Conservation (phyloP, 2,888 invertebrate species). For the Ypsolopha scabrella region DNA sequence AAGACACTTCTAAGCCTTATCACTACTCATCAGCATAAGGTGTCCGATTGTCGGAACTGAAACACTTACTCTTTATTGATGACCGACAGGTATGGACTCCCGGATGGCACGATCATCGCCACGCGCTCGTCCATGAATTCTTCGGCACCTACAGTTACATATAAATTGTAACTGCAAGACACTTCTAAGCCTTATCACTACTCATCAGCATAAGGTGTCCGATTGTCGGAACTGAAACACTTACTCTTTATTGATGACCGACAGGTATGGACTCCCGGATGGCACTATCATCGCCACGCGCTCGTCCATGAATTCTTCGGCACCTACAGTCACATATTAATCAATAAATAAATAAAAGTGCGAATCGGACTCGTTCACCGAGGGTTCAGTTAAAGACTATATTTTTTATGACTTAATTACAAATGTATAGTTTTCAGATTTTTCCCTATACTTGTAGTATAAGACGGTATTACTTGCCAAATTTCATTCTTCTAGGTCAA, state of each 20-base stretch:
- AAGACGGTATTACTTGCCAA: too few species aligned
- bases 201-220: neutral
- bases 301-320: conserved; percentile 84
- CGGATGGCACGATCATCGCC: conserved; percentile 78
- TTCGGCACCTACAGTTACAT: conserved; percentile 68
- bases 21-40: neutral
- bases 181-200: neutral
- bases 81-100: conserved; percentile 81
- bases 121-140: conserved; percentile 85
- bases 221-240: conserved; percentile 21
- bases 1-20: neutral
- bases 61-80: conserved; percentile 82
- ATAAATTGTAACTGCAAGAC: too few species aligned
- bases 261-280: conserved; percentile 81
- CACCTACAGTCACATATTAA: conserved; percentile 44
- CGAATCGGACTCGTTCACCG: too few species aligned
- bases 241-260: conserved; percentile 85
- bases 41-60: neutral
- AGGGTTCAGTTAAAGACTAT: too few species aligned
- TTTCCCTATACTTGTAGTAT: too few species aligned
- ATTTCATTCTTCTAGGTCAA: too few species aligned
- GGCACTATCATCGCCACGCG: conserved; percentile 83
- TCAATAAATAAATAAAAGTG: too few species aligned
- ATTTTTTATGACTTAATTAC: too few species aligned
- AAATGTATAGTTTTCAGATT: too few species aligned